Evolutionary conservation across 1,140 invertebrate species (phyloP).

Genomic region (Limonius californicus): DNA sequence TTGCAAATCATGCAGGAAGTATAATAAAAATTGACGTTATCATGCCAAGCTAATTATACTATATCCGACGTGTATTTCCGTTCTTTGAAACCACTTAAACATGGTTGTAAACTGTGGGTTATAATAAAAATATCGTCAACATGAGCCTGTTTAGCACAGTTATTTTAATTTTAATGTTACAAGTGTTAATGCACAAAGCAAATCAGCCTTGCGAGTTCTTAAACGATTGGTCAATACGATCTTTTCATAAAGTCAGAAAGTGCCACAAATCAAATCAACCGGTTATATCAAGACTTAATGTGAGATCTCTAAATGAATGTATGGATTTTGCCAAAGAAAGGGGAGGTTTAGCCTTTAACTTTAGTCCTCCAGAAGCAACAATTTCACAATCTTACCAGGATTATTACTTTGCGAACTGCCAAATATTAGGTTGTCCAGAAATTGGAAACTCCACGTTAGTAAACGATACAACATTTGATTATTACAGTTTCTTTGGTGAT

Average conservation of each 20-base stretch:
- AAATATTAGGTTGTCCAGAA: constrained; percentile 59
- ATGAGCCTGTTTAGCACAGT: background rate
- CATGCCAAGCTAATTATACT: background rate
- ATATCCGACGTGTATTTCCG: background rate
- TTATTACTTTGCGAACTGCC: constrained; percentile 39
- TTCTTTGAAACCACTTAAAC: too few relatives aligned
- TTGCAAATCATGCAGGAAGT: too few relatives aligned
- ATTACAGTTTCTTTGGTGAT: constrained; percentile 56
- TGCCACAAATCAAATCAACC: constrained; percentile 30
- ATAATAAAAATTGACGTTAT: too few relatives aligned
- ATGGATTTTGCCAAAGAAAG: constrained; percentile 53
- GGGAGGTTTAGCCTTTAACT: constrained; percentile 62
- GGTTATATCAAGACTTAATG: constrained; percentile 24
- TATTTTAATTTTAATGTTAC: background rate
- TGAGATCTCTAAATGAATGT: constrained; percentile 46
- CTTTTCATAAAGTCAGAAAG: constrained; percentile 33
- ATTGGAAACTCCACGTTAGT: constrained; percentile 45
- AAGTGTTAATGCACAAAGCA: background rate
- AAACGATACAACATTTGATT: constrained; percentile 54
- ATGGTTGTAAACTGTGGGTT: background rate
- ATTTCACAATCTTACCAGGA: constrained; percentile 17
- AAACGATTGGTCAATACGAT: background rate
- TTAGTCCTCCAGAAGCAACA: constrained; percentile 46
- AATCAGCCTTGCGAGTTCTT: background rate
- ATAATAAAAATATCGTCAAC: background rate